Evolutionary conservation across 2,113 vertebrate species (phyloP).

Genomic region (Arenaria interpres): DNA sequence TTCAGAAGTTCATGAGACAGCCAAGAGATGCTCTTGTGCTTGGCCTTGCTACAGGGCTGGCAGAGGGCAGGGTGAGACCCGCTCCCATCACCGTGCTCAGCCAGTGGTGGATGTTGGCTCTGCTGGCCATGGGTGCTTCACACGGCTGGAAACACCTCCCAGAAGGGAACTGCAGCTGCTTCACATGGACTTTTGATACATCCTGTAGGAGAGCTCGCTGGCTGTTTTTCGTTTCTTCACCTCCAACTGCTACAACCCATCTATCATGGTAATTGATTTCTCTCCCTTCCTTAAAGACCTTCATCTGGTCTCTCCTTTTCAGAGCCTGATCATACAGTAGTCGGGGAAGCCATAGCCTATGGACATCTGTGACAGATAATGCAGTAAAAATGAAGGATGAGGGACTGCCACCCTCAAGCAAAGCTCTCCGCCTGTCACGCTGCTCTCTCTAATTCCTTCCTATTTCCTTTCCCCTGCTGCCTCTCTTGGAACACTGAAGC

Average conservation of each 20-base stretch:
- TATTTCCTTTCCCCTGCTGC: background rate
- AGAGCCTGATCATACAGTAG: background rate
- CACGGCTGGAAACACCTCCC: background rate
- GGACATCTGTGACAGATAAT: background rate
- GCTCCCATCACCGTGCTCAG: background rate
- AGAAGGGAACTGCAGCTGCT: background rate
- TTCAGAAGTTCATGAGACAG: background rate
- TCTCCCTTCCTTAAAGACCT: background rate
- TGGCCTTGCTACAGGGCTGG: background rate
- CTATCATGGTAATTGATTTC: background rate
- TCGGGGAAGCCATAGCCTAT: background rate
- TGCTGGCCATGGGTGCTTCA: background rate
- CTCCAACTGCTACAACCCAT: background rate
- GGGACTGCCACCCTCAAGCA: background rate
- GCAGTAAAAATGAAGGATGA: background rate
- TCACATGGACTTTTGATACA: background rate
- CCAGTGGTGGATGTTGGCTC: background rate
- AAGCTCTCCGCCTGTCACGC: background rate
- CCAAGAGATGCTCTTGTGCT: background rate
- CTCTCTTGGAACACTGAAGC: background rate
- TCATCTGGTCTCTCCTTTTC: background rate
- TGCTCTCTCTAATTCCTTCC: rapidly evolving
- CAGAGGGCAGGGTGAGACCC: background rate
- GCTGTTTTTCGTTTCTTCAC: background rate
- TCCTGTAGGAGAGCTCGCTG: background rate